Conservation (phyloP, 2,888 invertebrate species). For the Lymantria dispar region DNA sequence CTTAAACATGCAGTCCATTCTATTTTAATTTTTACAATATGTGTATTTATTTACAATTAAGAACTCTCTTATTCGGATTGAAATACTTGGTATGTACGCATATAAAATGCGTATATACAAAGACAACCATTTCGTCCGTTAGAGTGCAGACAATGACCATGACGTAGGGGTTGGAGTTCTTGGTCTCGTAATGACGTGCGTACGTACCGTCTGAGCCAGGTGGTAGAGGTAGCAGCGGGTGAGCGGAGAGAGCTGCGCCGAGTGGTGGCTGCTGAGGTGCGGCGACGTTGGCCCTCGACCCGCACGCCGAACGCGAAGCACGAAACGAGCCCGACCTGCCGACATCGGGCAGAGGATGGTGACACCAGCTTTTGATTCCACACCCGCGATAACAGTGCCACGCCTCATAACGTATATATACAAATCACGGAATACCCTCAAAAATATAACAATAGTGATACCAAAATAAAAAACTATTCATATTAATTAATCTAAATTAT, state of each 20-base stretch:
- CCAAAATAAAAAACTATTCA: too few species aligned
- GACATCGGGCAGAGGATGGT: conserved; percentile 82
- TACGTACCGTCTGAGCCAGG: conserved; percentile 84
- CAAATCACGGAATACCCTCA: background rate
- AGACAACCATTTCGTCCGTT: too few species aligned
- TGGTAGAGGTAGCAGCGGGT: conserved; percentile 96
- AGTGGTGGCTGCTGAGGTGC: conserved; percentile 78
- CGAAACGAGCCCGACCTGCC: conserved; percentile 97
- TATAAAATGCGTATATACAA: too few species aligned
- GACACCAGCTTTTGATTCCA: conserved; percentile 62
- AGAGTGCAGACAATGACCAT: background rate
- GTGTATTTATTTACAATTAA: too few species aligned
- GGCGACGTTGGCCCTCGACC: conserved; percentile 92
- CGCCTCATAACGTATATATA: too few species aligned
- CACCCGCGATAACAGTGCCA: background rate
- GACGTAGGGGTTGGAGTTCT: background rate
- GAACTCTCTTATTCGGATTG: too few species aligned
- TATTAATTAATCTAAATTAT: too few species aligned
- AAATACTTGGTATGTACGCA: too few species aligned
- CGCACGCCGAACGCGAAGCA: conserved; percentile 89
- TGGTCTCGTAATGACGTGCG: conserved; percentile 1
- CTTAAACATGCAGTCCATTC: too few species aligned
- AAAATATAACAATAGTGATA: background rate
- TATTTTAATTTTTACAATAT: too few species aligned
- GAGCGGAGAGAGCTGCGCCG: conserved; percentile 92